A percentile compares a stretch with the other conserved stretches of the same genome.
phyloP scores from a whole-genome alignment of 2,888 invertebrate species.

The Eristalis pertinax region DNA sequence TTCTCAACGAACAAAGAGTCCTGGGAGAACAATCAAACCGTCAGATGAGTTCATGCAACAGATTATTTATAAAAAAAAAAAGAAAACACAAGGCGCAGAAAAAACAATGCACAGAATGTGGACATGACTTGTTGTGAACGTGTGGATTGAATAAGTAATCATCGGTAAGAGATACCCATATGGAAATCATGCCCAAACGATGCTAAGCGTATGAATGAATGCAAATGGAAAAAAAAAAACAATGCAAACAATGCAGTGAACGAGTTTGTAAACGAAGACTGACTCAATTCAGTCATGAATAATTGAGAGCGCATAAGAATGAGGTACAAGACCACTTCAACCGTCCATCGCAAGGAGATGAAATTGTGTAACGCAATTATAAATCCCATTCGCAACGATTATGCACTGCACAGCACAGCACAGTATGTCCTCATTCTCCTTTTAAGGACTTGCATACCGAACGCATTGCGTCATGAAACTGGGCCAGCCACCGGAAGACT shows the following conservation, averaged over 20 bases:
- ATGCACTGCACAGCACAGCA: neutral
- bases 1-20: neutral
- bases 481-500: constrained; percentile 1
- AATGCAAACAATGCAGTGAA: neutral
- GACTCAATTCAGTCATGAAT: neutral
- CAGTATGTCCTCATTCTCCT: neutral
- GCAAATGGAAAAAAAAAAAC: neutral
- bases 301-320: neutral
- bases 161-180: neutral
- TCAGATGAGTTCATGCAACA: neutral
- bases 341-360: neutral
- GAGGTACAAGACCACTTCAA: neutral
- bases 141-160: neutral
- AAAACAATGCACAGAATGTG: neutral
- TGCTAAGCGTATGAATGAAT: neutral
- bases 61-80: neutral
- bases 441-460: neutral
- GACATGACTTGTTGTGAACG: neutral
- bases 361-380: neutral
- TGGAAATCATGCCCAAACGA: neutral
- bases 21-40: neutral
- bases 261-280: neutral
- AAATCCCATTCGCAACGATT: neutral
- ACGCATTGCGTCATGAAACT: constrained; percentile 17
- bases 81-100: neutral